Conservation (phyloP, 2,797 vertebrate genomes). For the Smutsia temminckii region DNA sequence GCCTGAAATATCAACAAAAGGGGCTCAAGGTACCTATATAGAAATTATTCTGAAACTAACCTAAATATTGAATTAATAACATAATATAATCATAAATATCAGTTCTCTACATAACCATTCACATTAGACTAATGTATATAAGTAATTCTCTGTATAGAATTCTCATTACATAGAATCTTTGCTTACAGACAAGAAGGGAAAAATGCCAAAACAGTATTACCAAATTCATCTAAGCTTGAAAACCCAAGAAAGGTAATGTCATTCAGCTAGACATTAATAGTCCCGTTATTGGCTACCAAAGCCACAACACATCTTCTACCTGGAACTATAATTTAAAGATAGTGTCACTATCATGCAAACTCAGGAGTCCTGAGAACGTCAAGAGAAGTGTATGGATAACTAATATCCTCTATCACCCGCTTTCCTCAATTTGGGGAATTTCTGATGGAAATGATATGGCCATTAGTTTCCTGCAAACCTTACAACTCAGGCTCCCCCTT, state of each 20-base stretch:
- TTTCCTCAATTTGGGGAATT: neutral
- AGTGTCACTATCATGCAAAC: neutral
- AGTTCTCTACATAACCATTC: constrained; percentile 34
- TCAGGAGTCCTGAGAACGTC: constrained; percentile 9
- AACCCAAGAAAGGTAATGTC: neutral
- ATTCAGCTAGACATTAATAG: neutral
- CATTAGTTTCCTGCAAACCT: neutral
- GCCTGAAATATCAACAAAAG: constrained; percentile 18
- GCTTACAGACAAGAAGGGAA: neutral
- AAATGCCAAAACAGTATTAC: neutral
- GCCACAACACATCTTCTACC: neutral
- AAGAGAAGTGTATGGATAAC: neutral
- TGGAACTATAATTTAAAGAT: constrained; percentile 40
- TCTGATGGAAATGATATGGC: neutral
- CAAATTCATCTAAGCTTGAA: constrained; percentile 22
- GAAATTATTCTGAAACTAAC: constrained; percentile 30
- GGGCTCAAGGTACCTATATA: neutral
- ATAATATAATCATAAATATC: neutral
- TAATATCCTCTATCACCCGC: neutral
- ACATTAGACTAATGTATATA: constrained; percentile 6
- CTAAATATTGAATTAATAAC: constrained; percentile 7
- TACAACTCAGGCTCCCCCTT: neutral
- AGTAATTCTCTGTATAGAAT: neutral
- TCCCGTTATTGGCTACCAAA: neutral
- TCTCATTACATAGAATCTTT: neutral